These are phyloP conservation scores for Agapornis canus DNA, from an alignment of 2,797 vertebrate species.

Conservation along the genomic window DNA sequence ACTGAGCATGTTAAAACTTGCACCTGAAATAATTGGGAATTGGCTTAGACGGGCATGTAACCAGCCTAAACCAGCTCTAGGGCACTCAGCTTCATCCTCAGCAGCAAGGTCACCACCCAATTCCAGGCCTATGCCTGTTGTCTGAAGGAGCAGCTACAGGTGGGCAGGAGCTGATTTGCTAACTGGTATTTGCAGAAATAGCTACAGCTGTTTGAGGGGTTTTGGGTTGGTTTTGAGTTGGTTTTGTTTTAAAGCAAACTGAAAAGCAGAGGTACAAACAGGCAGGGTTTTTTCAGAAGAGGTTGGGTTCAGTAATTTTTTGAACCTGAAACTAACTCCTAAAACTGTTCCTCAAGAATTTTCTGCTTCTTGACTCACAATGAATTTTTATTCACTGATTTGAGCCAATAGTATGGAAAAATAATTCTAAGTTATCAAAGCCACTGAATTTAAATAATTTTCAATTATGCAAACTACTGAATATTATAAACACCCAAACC, in stretches of 20 bases:
- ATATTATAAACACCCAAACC: neutral
- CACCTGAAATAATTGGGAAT: constrained; percentile 69
- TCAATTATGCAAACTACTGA: neutral
- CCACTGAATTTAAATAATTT: neutral
- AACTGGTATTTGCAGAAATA: neutral
- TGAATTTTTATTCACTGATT: neutral
- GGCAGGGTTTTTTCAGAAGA: neutral
- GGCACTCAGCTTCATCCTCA: constrained; percentile 16
- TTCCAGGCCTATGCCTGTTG: neutral
- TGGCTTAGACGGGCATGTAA: neutral
- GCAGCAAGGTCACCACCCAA: neutral
- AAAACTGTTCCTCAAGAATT: neutral
- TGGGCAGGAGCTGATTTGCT: constrained; percentile 8
- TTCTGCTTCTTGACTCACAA: neutral
- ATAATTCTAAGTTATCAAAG: neutral
- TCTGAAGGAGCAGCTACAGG: constrained; percentile 1
- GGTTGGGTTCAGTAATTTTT: neutral
- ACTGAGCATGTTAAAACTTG: constrained; percentile 61
- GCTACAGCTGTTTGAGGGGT: neutral
- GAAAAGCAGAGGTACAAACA: neutral
- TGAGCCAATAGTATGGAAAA: neutral
- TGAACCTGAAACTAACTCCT: neutral
- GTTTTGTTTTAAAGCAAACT: neutral
- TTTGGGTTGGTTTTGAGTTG: neutral
- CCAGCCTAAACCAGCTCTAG: constrained; percentile 46